Conservation (phyloP, 2,888 invertebrate genomes). For the Pollenia griseotomentosa region DNA sequence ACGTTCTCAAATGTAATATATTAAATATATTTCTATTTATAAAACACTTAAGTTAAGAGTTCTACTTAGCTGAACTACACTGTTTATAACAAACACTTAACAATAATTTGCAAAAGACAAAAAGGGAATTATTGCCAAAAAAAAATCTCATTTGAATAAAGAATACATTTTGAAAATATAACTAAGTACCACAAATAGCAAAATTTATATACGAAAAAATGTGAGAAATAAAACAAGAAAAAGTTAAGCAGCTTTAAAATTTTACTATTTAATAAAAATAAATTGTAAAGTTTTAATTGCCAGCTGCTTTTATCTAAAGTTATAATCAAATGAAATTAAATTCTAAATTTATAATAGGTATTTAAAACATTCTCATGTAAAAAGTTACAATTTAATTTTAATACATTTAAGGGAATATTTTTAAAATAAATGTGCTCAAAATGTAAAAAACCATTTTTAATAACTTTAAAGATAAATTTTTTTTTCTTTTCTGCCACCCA, state of each 20-base stretch:
- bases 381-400: no score
- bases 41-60: neutral
- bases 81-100: slow-evolving; percentile 2
- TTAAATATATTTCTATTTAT: no score
- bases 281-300: slow-evolving; percentile 48
- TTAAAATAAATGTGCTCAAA: no score
- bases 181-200: neutral
- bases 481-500: neutral
- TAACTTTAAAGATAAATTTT: neutral
- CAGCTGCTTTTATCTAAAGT: slow-evolving; percentile 32
- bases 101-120: neutral
- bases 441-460: neutral
- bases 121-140: neutral
- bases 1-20: no score
- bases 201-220: neutral
- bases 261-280: slow-evolving; percentile 3
- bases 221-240: neutral
- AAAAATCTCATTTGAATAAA: slow-evolving; percentile 13
- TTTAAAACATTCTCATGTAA: neutral
- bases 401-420: no score
- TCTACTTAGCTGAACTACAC: neutral
- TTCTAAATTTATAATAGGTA: neutral
- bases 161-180: slow-evolving; percentile 1
- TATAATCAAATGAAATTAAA: neutral
- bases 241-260: slow-evolving; percentile 38